phyloP scores from a whole-genome alignment of 2,888 invertebrate species.

The Apomyelois bistriatella region DNA sequence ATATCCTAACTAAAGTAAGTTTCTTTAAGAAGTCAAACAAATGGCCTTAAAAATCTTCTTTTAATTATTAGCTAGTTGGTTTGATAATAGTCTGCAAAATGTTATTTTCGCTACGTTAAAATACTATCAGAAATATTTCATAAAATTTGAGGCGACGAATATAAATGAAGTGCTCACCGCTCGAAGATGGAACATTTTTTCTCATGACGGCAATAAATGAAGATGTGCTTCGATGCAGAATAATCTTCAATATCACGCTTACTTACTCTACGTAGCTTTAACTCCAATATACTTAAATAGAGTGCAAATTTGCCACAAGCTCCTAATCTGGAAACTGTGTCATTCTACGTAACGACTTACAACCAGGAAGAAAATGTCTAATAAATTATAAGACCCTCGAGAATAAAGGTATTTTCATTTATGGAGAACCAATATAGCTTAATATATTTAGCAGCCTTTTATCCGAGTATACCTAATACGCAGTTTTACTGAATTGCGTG shows the following conservation, averaged over 20 bases:
- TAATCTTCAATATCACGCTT: constrained; percentile 60
- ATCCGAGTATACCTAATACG: too few relatives aligned
- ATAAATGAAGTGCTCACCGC: constrained; percentile 31
- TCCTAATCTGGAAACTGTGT: neutral
- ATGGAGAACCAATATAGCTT: too few relatives aligned
- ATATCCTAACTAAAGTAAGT: too few relatives aligned
- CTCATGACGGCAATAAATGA: constrained; percentile 47
- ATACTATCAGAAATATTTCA: constrained; percentile 15
- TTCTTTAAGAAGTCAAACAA: too few relatives aligned
- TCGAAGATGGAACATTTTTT: constrained; percentile 37
- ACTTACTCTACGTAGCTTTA: constrained; percentile 37
- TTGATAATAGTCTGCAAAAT: neutral
- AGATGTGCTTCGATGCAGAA: constrained; percentile 44
- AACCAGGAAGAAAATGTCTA: neutral
- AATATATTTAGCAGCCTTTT: too few relatives aligned
- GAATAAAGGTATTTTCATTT: neutral
- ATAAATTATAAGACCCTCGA: neutral
- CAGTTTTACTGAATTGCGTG: too few relatives aligned
- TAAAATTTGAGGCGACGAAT: constrained; percentile 22
- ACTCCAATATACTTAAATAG: constrained; percentile 17
- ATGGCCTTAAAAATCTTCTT: too few relatives aligned
- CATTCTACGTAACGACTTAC: neutral
- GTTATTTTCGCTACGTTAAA: neutral
- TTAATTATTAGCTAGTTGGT: neutral
- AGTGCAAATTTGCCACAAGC: constrained; percentile 12